These are phyloP conservation scores for Chloromyia formosa DNA, from an alignment of 2,888 invertebrate species.

Conservation along the genomic window DNA sequence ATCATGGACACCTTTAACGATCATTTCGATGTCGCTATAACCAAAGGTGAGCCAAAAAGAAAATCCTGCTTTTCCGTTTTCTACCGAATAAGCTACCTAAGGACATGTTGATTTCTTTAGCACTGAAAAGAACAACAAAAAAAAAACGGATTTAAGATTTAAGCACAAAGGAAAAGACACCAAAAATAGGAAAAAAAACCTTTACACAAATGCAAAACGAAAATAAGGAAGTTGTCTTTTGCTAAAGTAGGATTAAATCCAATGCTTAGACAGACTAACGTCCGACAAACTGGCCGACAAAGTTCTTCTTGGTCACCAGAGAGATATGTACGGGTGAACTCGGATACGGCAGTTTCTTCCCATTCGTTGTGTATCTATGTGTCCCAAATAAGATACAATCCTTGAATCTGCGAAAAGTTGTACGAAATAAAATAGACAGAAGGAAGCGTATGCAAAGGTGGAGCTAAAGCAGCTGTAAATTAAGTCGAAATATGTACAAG, in stretches of 20 bases:
- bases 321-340: background rate
- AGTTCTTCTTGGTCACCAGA: slow-evolving; percentile 24
- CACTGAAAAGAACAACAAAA: no score
- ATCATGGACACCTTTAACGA: no score
- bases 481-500: slow-evolving; percentile 43
- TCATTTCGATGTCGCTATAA: no score
- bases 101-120: no score
- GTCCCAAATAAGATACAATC: background rate
- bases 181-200: slow-evolving; percentile 7
- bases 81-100: no score
- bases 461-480: slow-evolving; percentile 38
- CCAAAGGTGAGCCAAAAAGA: no score
- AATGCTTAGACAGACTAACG: slow-evolving; percentile 28
- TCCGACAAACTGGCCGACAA: slow-evolving; percentile 16
- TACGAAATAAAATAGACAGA: background rate
- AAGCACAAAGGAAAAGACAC: background rate
- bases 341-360: no score
- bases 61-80: no score
- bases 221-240: slow-evolving; percentile 35
- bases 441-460: slow-evolving; percentile 23
- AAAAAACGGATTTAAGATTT: no score
- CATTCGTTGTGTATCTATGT: no score
- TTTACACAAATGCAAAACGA: slow-evolving; percentile 19
- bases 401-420: no score
- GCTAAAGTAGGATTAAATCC: slow-evolving; percentile 13